phyloP scores from a whole-genome alignment of 2,113 vertebrate species.

The Tragulus kanchil region DNA sequence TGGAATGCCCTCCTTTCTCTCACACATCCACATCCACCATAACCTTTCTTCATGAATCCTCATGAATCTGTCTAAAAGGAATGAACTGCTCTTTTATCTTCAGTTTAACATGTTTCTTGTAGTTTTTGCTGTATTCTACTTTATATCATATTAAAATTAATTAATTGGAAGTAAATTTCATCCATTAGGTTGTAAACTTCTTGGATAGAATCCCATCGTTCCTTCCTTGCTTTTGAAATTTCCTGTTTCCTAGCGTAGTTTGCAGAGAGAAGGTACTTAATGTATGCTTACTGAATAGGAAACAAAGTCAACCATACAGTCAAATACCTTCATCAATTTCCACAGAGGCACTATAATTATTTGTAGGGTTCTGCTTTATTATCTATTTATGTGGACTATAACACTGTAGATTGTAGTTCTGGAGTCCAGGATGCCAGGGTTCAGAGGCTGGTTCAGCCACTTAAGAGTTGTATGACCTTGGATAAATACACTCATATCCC shows the following conservation, averaged over 20 bases:
- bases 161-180: background rate
- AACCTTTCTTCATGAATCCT: background rate
- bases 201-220: background rate
- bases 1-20: background rate
- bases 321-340: background rate
- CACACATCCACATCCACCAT: rapidly evolving
- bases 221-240: background rate
- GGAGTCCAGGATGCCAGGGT: background rate
- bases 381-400: background rate
- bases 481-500: background rate
- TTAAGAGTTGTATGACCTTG: background rate
- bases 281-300: background rate
- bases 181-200: background rate
- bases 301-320: background rate
- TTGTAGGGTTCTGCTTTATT: background rate
- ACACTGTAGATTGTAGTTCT: background rate
- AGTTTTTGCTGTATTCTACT: background rate
- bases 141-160: background rate
- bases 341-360: background rate
- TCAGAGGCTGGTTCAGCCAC: background rate
- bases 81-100: background rate
- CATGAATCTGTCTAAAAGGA: background rate
- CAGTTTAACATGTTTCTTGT: background rate
- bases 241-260: background rate
- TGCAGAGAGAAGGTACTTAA: background rate